A percentile compares a stretch with the other conserved stretches of the same genome.
These are phyloP conservation scores for Dallia pectoralis DNA, from an alignment of 2,797 vertebrate species.

Conservation along the genomic window DNA sequence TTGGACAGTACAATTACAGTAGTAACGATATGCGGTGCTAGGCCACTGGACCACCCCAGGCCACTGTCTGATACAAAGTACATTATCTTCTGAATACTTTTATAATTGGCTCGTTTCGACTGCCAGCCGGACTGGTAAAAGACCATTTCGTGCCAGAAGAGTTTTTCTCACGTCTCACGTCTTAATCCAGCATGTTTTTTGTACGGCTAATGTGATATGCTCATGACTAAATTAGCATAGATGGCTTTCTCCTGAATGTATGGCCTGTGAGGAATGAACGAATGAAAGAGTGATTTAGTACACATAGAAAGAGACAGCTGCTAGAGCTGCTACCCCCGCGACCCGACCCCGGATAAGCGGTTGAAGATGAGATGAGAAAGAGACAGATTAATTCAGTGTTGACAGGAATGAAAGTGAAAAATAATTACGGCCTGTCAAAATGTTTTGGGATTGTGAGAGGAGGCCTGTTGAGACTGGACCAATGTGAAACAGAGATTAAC, in stretches of 20 bases:
- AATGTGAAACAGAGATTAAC: constrained; percentile 2
- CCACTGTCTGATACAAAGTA: constrained; percentile 46
- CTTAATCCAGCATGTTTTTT: constrained; percentile 28
- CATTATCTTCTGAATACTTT: constrained; percentile 52
- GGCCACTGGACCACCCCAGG: too few relatives aligned
- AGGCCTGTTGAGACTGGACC: background rate
- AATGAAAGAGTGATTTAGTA: background rate
- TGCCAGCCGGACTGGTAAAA: constrained; percentile 1
- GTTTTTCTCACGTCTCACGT: background rate
- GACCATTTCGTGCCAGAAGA: constrained; percentile 34
- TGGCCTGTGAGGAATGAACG: background rate
- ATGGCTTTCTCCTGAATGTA: constrained; percentile 27
- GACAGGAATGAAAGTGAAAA: constrained; percentile 14
- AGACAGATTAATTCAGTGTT: background rate
- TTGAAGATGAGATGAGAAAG: too few relatives aligned
- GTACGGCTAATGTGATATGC: constrained; percentile 26
- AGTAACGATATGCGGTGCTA: too few relatives aligned
- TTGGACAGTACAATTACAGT: too few relatives aligned
- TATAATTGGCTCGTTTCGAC: constrained; percentile 42
- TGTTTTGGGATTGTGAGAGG: background rate
- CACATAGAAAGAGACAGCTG: background rate
- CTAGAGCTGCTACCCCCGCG: too few relatives aligned
- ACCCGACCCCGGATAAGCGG: too few relatives aligned
- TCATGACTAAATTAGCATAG: constrained; percentile 25
- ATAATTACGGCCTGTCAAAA: constrained; percentile 7